phyloP scores from a whole-genome alignment of 2,113 vertebrate species.

The Genyomyrus donnyi region DNA sequence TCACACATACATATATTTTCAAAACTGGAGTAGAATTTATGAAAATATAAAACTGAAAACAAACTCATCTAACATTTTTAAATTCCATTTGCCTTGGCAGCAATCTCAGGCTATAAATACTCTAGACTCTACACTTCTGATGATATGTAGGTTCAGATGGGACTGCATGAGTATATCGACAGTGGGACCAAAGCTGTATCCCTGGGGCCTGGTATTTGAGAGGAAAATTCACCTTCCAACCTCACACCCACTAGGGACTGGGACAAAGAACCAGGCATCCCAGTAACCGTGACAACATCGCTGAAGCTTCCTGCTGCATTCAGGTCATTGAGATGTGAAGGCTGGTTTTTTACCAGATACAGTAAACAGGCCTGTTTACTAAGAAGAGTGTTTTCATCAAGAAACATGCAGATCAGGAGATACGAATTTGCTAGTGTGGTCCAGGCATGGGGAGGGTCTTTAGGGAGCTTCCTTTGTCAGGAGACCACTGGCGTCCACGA shows the following conservation, averaged over 20 bases:
- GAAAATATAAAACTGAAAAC: not conserved
- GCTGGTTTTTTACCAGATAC: not conserved
- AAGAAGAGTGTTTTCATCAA: not conserved
- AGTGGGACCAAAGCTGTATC: not conserved
- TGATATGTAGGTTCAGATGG: not conserved
- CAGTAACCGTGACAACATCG: not conserved
- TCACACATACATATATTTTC: not conserved
- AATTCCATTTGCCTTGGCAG: not conserved
- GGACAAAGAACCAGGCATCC: not conserved
- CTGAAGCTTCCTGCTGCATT: not conserved
- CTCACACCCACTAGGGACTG: not conserved
- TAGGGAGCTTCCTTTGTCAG: not conserved
- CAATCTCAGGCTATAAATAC: not conserved
- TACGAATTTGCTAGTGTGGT: not conserved
- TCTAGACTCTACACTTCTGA: not conserved
- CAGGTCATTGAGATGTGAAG: not conserved
- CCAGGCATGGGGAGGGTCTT: not conserved
- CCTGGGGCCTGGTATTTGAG: not conserved
- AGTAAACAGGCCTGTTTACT: not conserved
- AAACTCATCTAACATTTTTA: not conserved
- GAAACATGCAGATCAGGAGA: not conserved
- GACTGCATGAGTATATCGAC: not conserved
- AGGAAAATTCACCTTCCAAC: not conserved
- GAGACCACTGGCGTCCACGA: slow-evolving; percentile 6
- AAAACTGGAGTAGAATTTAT: not conserved